Evolutionary conservation across 2,113 vertebrate genomes (phyloP), one percentile per base, ranked within the genome.

Genomic region (Xerus inauris): DNA sequence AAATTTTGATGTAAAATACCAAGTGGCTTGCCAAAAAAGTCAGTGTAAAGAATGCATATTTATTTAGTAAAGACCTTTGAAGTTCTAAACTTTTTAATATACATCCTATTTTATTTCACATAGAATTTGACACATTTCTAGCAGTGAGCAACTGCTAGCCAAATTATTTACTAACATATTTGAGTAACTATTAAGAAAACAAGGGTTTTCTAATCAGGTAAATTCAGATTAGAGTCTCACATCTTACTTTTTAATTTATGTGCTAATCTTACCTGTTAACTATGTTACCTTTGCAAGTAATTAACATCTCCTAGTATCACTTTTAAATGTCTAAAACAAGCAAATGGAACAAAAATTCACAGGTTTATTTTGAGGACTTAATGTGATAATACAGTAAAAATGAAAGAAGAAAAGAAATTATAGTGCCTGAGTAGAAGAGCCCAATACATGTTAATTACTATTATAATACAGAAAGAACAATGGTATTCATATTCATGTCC

Each of bases 41-140:
- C 69, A 6, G 9, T 54, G 1, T 81, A 85, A 89, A 20, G 20
- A 89, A 95, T 67, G 12, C 14, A 35, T 95, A 14, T 71, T 91
- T 92, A 86, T 71, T 91, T 92, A 86, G 57, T 42, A 75, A 94
- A 59, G 42, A 28, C 6, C 40, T 62, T 75, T 95, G 79, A 86
- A 76, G 81, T 6, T 71, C 85, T 24, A n/a, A 87, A 35, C 13
- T 16, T 24, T 71, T 86, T 88, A 85, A 54, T 12, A 32, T 83
- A 40, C 67, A 76, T 54, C 13, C 24, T 94, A 67, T 67, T 87
- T 82, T 82, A 47, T 89, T 82, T 89, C 45, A 38, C 49, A 38
- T 10, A 35, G 10, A 30, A 80, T 81, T 73, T 89, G 28, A 89
- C 42, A 72, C 19, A 20, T 64, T 96, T 95, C 49, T 79, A 84